Base-by-base conservation (phyloP, 2,888 invertebrate genomes). In the Pteria penguin region DNA sequence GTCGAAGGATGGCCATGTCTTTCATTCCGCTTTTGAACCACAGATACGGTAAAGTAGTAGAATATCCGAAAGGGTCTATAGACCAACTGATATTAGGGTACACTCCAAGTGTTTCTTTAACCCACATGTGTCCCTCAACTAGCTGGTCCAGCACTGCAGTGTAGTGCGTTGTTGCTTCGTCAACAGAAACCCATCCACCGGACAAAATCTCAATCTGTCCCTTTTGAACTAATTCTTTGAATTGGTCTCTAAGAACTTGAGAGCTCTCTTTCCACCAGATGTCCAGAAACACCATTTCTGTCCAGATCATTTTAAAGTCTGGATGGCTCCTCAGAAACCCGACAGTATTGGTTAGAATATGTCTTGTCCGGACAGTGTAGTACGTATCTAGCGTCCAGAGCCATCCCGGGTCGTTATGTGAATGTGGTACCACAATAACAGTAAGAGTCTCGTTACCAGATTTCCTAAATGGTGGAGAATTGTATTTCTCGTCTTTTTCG, bases 391-490 rank as follows among this genome's bases (percentile, higher is more conserved):
- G 97, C 0, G 98, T 98, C 93, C 96, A 96, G 88, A 98, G 93
- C 98, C 98, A 98, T 73, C 98, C 98, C 0, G 98, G 98, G 92
- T 98, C 98, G 90, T 97, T 98, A 93, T 98, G 98, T 0, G 98
- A 97, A 92, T 98, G 97, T 0, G 98, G 97, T 8, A 98, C 95
- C 52, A 98, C 95, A 76, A 97, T 80, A 1, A 86, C 71, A 26
- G 79, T 75, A 2, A 86, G 63, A 1, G 80, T 78, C 57, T 81
- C 80, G 1, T 60, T 54, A 26, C 45, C 32, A 2, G 24, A 57
- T 65, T 72, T 72, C 14, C 54, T 58, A 31, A 18, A 36, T 5
- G 11, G 54, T 29, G 27, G 54, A 4, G 60, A 32, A 2, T 52
- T 57, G 33, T 61, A 73, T n/a, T 31, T 45, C 24, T 52, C 29